Base-by-base conservation (phyloP, 2,113 vertebrate genomes). In the Pedionomus torquatus region DNA sequence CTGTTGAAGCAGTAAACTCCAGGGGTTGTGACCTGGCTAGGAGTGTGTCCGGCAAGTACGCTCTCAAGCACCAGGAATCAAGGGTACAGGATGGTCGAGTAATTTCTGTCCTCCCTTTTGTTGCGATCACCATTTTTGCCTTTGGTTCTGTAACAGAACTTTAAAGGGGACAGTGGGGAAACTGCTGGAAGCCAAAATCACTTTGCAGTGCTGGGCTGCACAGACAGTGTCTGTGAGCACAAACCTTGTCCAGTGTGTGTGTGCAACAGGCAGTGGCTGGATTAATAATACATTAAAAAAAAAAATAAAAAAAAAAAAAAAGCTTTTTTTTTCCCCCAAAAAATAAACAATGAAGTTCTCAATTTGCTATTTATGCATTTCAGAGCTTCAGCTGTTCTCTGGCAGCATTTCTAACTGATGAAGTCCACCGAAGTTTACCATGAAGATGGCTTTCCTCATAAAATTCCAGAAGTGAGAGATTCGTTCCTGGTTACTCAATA, bases 321-420 rank as follows among this genome's bases (percentile, higher is more conserved):
- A 26, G 6, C 11, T 17, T 26, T 17, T 18, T 49, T 18, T 19
- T 0, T 0, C 2, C 7, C 24, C 25, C 31, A 35, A 4, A 26
- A 93, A 87, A 83, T 63, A 79, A 68, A 41, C 33, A 80, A 31
- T 46, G n/a, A 87, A 44, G 10, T 76, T 85, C 66, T 85, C 21
- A 16, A 17, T 86, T 72, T 58, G 28, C 57, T 91, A 80, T 74
- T 96, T 91, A 85, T 92, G 54, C 13, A 7, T 87, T 89, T 95
- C 74, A 57, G 24, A n/a, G 60, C 31, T 83, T 80, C 51, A 77
- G 17, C 46, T 88, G 12, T 80, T 86, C 49, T 61, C 75, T 96
- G 87, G 35, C 87, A 90, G 23, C 12, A 23, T 54, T 94, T 90
- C 41, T 37, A 76, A 91, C 30, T 30, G 60, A 54, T 33, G 58